Percentiles rank a stretch among this genome's conserved stretches.
These are phyloP conservation scores for Cinclus cinclus DNA, from an alignment of 2,113 vertebrate genomes.

Conservation along the genomic window DNA sequence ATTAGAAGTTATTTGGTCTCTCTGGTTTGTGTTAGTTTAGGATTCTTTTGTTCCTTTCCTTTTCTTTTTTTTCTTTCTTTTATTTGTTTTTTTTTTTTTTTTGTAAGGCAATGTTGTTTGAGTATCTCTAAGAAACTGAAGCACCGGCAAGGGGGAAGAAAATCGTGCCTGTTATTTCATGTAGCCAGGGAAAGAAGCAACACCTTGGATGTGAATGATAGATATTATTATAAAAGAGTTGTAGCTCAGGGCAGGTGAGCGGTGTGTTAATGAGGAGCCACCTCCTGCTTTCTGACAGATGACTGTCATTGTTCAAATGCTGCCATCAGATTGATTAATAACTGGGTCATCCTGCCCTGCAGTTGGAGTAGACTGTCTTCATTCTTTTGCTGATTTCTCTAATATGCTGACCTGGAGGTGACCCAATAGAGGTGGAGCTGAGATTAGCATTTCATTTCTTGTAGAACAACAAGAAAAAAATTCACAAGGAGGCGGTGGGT, in stretches of 20 bases:
- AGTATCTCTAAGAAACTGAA: conserved; percentile 62
- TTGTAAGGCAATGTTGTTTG: neutral
- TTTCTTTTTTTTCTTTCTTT: too few species aligned
- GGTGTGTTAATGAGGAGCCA: conserved; percentile 82
- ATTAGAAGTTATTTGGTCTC: neutral
- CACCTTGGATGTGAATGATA: conserved; percentile 77
- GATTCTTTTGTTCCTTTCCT: too few species aligned
- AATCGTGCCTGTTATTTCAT: conserved; percentile 72
- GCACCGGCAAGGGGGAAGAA: conserved; percentile 11
- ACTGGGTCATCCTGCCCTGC: conserved; percentile 80
- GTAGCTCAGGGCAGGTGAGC: conserved; percentile 85
- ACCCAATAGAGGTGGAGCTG: conserved; percentile 74
- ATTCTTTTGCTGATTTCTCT: conserved; percentile 73
- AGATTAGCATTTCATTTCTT: conserved; percentile 75
- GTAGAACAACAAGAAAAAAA: conserved; percentile 67
- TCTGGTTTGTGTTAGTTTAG: neutral
- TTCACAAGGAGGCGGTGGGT: neutral
- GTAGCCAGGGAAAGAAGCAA: conserved; percentile 69
- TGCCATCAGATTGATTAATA: conserved; percentile 73
- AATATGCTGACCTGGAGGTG: conserved; percentile 78
- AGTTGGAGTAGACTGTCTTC: conserved; percentile 62
- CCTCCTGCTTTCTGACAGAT: conserved; percentile 87
- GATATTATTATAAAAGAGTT: conserved; percentile 83
- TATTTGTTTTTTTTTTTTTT: neutral
- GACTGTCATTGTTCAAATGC: conserved; percentile 79